Conservation (phyloP, 1,140 invertebrate species). For the Macrobrachium nipponense region DNA sequence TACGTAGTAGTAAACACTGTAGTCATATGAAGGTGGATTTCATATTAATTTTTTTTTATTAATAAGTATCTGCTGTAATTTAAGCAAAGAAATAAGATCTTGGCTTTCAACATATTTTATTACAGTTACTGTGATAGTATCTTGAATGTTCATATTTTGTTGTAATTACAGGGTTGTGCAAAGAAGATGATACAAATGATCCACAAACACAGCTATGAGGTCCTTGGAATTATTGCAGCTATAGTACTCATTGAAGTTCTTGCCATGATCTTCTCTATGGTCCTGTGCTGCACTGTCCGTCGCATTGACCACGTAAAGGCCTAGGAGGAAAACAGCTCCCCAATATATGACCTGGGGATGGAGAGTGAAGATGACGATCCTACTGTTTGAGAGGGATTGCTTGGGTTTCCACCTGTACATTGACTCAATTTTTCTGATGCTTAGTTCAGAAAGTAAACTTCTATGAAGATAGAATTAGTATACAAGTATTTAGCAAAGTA, state of each 20-base stretch:
- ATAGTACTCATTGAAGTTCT: slow-evolving; percentile 79
- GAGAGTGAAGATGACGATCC: slow-evolving; percentile 51
- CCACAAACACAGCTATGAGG: slow-evolving; percentile 74
- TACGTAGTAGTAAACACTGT: too few relatives aligned
- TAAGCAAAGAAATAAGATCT: too few relatives aligned
- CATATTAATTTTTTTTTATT: too few relatives aligned
- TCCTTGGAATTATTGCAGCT: slow-evolving; percentile 74
- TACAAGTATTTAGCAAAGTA: too few relatives aligned
- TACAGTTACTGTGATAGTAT: not conserved
- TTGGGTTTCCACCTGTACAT: not conserved
- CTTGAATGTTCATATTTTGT: slow-evolving; percentile 31
- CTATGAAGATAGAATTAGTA: not conserved
- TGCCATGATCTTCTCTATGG: slow-evolving; percentile 82
- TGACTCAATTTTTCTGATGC: too few relatives aligned
- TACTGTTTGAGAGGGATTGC: slow-evolving; percentile 22
- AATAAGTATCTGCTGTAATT: too few relatives aligned
- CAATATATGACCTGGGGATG: slow-evolving; percentile 54
- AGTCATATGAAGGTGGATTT: too few relatives aligned
- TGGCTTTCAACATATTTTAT: too few relatives aligned
- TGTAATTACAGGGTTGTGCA: slow-evolving; percentile 77
- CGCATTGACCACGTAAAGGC: slow-evolving; percentile 78
- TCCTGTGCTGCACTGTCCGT: slow-evolving; percentile 82
- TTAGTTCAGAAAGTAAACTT: not conserved
- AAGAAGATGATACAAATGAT: slow-evolving; percentile 77
- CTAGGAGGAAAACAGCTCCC: slow-evolving; percentile 68